Evolutionary conservation across 2,113 vertebrate species (phyloP).

Genomic region (Cavia aperea): DNA sequence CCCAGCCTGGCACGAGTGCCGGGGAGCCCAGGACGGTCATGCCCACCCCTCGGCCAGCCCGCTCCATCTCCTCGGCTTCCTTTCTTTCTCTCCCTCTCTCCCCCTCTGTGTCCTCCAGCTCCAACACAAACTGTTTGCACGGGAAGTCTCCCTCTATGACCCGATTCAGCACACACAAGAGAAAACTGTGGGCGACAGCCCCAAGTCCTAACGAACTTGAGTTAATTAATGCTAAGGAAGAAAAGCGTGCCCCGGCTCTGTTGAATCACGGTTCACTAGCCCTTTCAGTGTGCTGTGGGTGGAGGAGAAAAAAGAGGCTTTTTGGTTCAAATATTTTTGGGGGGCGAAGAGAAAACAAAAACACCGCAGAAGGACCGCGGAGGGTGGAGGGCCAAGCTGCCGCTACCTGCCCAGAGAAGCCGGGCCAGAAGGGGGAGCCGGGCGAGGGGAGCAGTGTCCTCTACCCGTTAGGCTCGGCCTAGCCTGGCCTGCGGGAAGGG

Average conservation of each 20-base stretch:
- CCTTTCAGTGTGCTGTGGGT: constrained; percentile 75
- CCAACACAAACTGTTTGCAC: constrained; percentile 74
- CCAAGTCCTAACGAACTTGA: constrained; percentile 78
- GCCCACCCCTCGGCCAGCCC: constrained; percentile 38
- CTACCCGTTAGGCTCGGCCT: not conserved
- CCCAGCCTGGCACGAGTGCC: constrained; percentile 23
- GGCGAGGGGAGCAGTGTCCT: not conserved
- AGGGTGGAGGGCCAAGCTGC: constrained; percentile 51
- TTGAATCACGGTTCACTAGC: constrained; percentile 77
- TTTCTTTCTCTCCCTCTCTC: constrained; percentile 60
- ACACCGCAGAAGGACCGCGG: constrained; percentile 65
- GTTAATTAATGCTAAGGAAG: constrained; percentile 78
- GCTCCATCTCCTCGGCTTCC: constrained; percentile 32
- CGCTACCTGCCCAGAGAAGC: constrained; percentile 53
- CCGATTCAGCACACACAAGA: constrained; percentile 76
- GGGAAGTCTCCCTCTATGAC: constrained; percentile 75
- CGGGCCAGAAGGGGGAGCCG: not conserved
- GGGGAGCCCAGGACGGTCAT: not conserved
- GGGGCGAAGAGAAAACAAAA: constrained; percentile 76
- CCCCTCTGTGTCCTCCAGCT: constrained; percentile 68
- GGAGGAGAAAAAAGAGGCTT: constrained; percentile 70
- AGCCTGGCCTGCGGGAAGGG: not conserved
- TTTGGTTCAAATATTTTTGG: constrained; percentile 78
- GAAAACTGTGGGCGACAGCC: constrained; percentile 75
- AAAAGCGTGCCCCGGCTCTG: constrained; percentile 73